Evolutionary conservation across 2,797 vertebrate species (phyloP), one percentile per base, ranked within the genome.

Genomic region (Sciurus carolinensis): DNA sequence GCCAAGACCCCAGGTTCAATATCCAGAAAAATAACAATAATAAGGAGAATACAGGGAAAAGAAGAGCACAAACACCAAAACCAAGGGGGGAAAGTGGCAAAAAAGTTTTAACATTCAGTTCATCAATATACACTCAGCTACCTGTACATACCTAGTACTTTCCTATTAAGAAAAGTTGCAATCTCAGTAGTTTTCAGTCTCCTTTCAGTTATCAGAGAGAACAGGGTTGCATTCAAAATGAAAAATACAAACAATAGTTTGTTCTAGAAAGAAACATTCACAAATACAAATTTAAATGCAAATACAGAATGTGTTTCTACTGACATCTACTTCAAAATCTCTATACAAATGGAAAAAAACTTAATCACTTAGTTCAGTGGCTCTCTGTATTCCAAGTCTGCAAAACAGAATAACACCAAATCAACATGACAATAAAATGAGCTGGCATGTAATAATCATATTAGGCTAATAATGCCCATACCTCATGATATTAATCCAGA

Each of bases 181-280:
- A 66, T 88, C 76, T 83, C 42, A 67, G 33, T 22, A 90, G 66
- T 77, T 84, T 73, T 80, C 84, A 66, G 54, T 39, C 54, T 62
- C 33, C 33, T 92, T 79, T 75, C 28, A 91, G 44, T 87, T 67
- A 90, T 30, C 72, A 87, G 0, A 62, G 42, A 89, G 10, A 77
- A 69, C 26, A 86, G 66, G 79, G 90, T 2, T 91, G 24, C 30
- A 95, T 86, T 67, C 15, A 87, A 95, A 87, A 88, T 28, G 54
- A 85, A 64, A 39, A 72, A 88, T 3, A 50, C 3, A 96, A 82
- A 82, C 62, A 47, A 69, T 1, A 36, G 39, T 66, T 92, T 87
- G 42, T 95, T 94, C 82, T 92, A 94, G 59, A 81, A 94, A 90
- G 67, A 8, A 30, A 67, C 93, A 88, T 86, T 95, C 6, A 77